Base-by-base conservation (phyloP, 2,888 invertebrate species). In the Sicus ferrugineus region DNA sequence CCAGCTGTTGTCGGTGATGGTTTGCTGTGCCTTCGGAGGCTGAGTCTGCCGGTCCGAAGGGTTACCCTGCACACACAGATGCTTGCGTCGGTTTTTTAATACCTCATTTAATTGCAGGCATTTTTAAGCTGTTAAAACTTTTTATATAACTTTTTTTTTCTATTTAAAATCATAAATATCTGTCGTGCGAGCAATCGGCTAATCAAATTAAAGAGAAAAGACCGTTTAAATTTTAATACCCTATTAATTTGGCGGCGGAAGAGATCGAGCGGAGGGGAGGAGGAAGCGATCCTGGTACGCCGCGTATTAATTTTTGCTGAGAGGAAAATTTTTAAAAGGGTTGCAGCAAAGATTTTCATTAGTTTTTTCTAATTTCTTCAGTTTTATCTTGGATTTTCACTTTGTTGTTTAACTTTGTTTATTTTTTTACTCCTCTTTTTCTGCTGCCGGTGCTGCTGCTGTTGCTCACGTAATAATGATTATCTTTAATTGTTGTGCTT, bases 391-490 rank as follows among this genome's bases (percentile, higher is more conserved):
- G 9, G 23, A 61, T 19, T 48, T 42, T 48, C n/a, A n/a, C 7
- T 34, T 34, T 34, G 7, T 42, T 2, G 3, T 19, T 21, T 50
- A 5, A 5, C 0, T 50, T 50, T 50, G 7, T 1, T 50, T n/a
- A 50, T 50, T 50, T 4, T 50, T 1, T 50, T 50, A 7, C 21
- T 21, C 9, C 5, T 50, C 16, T 46, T 46, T 11, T 34, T 34
- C 11, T 34, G 34, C 11, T 34, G 34, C 11, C 11, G 11, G 6
- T 34, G 42, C 42, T 42, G 42, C 42, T 42, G 4, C 42, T 34
- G 9, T 34, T 52, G 28, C 65, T 66, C 38, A 66, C 65, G 65
- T 66, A 66, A 66, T 28, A 66, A 38, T 54, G 66, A 56, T 56
- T 56, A 58, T 46, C 66, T 38, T 58, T 66, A 66, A 66, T 58